Conservation (phyloP, 1,140 invertebrate genomes). For the Bombus waltoni region DNA sequence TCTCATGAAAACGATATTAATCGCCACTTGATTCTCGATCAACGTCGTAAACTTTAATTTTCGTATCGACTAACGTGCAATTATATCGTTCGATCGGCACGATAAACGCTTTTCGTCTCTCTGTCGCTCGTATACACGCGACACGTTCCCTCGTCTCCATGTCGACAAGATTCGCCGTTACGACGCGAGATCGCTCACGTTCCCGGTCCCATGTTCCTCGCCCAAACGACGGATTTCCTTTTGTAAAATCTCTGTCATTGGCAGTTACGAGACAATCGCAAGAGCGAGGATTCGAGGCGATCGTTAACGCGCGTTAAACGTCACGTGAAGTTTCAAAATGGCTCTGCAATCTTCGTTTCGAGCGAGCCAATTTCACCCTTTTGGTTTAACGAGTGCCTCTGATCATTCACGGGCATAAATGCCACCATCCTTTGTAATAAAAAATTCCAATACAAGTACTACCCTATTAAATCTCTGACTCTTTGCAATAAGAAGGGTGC, state of each 20-base stretch:
- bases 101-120: conserved; percentile 22
- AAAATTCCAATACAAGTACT: background rate
- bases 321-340: background rate
- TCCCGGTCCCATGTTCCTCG: background rate
- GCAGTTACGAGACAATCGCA: too few relatives aligned
- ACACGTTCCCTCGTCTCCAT: background rate
- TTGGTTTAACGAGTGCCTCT: too few relatives aligned
- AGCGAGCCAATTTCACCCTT: background rate
- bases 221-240: background rate
- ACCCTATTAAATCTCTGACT: background rate
- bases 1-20: conserved; percentile 40
- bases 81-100: conserved; percentile 39
- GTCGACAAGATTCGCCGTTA: background rate
- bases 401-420: background rate
- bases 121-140: background rate
- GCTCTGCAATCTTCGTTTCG: background rate
- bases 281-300: too few relatives aligned
- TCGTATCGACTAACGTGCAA: conserved; percentile 43
- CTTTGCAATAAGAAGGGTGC: background rate
- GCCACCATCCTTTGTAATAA: background rate
- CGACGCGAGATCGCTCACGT: too few relatives aligned
- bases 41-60: conserved; percentile 38
- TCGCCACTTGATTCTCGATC: conserved; percentile 22
- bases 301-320: too few relatives aligned
- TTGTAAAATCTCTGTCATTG: conserved; percentile 4